A percentile compares a stretch with the other conserved stretches of the same genome.
phyloP scores from a whole-genome alignment of 2,797 vertebrate species.

The Semaprochilodus insignis region DNA sequence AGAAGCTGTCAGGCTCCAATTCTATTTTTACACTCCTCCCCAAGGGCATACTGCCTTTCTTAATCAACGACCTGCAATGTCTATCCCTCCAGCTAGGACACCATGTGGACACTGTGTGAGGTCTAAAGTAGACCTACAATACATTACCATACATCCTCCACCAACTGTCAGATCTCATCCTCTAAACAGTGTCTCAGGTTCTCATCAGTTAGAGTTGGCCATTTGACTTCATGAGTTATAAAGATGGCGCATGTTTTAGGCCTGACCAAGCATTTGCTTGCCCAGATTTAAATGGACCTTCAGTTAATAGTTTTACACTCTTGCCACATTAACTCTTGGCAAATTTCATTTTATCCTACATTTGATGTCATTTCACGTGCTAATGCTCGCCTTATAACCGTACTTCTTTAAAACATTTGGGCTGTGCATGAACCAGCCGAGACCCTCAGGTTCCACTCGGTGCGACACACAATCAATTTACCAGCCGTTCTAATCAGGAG shows the following conservation, averaged over 20 bases:
- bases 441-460: conserved; percentile 68
- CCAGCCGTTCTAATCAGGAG: conserved; percentile 65
- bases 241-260: not conserved
- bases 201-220: not conserved
- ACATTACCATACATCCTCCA: conserved; percentile 23
- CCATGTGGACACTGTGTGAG: conserved; percentile 29
- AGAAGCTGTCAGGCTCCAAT: conserved; percentile 20
- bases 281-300: conserved; percentile 77
- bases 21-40: conserved; percentile 26
- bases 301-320: conserved; percentile 77
- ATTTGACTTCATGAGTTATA: not conserved
- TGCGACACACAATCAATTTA: conserved; percentile 68
- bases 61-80: conserved; percentile 49
- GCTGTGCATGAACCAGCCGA: conserved; percentile 57
- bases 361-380: conserved; percentile 72
- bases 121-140: conserved; percentile 17
- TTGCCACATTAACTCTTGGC: conserved; percentile 71
- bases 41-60: conserved; percentile 39
- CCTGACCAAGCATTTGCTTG: conserved; percentile 59
- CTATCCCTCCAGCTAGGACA: conserved; percentile 26
- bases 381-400: conserved; percentile 66
- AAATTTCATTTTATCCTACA: conserved; percentile 73
- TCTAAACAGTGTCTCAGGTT: not conserved
- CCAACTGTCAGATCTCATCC: conserved; percentile 2
- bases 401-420: conserved; percentile 69